Conservation (phyloP, 2,113 vertebrate species). For the Halcyon senegalensis region DNA sequence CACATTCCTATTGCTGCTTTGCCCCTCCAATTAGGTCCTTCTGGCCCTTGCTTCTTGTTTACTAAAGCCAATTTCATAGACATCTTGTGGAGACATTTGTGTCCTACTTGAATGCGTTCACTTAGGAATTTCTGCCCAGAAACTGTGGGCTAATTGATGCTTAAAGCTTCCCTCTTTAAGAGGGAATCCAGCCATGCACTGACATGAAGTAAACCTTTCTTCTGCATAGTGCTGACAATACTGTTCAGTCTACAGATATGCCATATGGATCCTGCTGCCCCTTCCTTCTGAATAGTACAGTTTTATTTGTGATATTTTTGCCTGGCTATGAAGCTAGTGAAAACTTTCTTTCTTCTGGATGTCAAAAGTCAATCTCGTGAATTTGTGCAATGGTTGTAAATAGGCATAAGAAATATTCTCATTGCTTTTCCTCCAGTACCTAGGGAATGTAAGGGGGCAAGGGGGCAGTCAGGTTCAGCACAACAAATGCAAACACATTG, state of each 20-base stretch:
- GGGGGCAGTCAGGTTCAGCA: neutral
- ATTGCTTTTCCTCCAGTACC: neutral
- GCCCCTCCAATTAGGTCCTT: neutral
- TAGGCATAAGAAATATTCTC: neutral
- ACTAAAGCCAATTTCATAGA: neutral
- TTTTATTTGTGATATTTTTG: neutral
- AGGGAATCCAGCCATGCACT: neutral
- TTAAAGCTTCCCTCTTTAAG: neutral
- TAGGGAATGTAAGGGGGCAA: accelerated
- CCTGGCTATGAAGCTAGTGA: neutral
- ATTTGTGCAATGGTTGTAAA: neutral
- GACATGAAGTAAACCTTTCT: neutral
- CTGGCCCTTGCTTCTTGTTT: neutral
- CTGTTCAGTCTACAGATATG: neutral
- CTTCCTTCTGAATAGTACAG: neutral
- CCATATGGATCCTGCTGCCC: neutral
- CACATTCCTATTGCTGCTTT: neutral
- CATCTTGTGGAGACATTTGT: neutral
- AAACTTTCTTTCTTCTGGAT: neutral
- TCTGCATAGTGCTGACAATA: neutral
- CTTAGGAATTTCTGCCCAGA: neutral
- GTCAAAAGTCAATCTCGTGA: neutral
- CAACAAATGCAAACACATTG: neutral
- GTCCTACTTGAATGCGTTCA: neutral
- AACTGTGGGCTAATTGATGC: neutral